A percentile compares a stretch with the other conserved stretches of the same genome.
Conservation (phyloP, 2,113 vertebrate genomes). For the Erythrolamprus reginae region DNA sequence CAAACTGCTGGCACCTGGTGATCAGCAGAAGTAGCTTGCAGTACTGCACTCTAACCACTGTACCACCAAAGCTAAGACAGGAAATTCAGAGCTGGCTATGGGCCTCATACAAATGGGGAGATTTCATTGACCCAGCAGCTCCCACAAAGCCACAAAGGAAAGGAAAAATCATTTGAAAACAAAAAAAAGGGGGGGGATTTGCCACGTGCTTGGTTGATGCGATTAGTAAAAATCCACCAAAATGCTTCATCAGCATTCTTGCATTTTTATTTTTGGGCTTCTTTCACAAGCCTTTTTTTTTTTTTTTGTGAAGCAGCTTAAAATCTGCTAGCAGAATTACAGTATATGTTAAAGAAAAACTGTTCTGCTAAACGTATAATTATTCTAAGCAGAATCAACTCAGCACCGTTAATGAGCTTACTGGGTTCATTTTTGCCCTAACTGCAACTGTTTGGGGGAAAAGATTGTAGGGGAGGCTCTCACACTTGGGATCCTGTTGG, state of each 20-base stretch:
- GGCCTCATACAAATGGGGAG: conserved; percentile 38
- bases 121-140: conserved; percentile 37
- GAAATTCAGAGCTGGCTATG: neutral
- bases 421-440: conserved; percentile 23
- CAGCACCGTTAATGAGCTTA: conserved; percentile 48
- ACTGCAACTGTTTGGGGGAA: conserved; percentile 13
- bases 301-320: conserved; percentile 30
- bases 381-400: conserved; percentile 46
- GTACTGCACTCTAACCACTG: too few relatives aligned
- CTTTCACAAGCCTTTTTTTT: neutral
- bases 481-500: too few relatives aligned
- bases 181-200: conserved; percentile 17
- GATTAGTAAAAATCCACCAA: conserved; percentile 53
- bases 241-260: conserved; percentile 39
- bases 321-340: conserved; percentile 43
- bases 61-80: too few relatives aligned
- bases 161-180: neutral
- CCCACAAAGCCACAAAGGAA: conserved; percentile 17
- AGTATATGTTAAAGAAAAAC: conserved; percentile 44
- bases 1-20: too few relatives aligned
- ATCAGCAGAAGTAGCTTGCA: too few relatives aligned
- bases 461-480: rapidly evolving
- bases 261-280: neutral
- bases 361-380: conserved; percentile 43
- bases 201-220: conserved; percentile 41